A percentile compares a stretch with the other conserved stretches of the same genome.
Evolutionary conservation across 2,888 invertebrate species (phyloP).

Genomic region (Diogma glabrata): DNA sequence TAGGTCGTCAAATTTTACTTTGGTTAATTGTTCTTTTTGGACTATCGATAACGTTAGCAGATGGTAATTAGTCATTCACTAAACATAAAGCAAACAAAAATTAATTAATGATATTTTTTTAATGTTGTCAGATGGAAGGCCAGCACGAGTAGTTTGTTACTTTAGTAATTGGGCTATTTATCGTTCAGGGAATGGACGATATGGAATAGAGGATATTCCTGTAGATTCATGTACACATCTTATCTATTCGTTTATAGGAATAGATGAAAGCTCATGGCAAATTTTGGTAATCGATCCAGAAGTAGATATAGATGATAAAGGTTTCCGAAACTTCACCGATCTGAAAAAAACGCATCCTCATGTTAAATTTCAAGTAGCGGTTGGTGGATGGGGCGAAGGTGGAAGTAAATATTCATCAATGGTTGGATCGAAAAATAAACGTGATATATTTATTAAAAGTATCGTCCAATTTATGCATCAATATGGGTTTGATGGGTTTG

Average conservation of each 20-base stretch:
- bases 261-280: slow-evolving; percentile 64
- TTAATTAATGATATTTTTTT: too few relatives aligned
- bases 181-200: slow-evolving; percentile 68
- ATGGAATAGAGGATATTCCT: slow-evolving; percentile 75
- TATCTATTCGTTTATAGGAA: slow-evolving; percentile 81
- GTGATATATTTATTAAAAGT: slow-evolving; percentile 61
- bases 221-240: slow-evolving; percentile 74
- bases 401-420: slow-evolving; percentile 77
- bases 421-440: slow-evolving; percentile 55
- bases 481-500: slow-evolving; percentile 74
- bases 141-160: slow-evolving; percentile 46
- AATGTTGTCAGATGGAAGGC: slow-evolving; percentile 18
- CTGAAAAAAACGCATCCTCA: slow-evolving; percentile 57
- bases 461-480: slow-evolving; percentile 64
- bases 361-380: slow-evolving; percentile 67
- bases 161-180: slow-evolving; percentile 61
- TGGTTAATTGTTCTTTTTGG: too few relatives aligned
- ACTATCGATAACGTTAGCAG: too few relatives aligned
- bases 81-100: too few relatives aligned
- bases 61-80: too few relatives aligned
- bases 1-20: too few relatives aligned
- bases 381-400: slow-evolving; percentile 87
- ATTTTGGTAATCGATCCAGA: slow-evolving; percentile 72
- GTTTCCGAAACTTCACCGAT: slow-evolving; percentile 68
- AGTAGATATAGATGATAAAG: slow-evolving; percentile 62